Base-by-base conservation (phyloP, 92 coral and sea anemone genomes). In the Palythoa heliodiscus region DNA sequence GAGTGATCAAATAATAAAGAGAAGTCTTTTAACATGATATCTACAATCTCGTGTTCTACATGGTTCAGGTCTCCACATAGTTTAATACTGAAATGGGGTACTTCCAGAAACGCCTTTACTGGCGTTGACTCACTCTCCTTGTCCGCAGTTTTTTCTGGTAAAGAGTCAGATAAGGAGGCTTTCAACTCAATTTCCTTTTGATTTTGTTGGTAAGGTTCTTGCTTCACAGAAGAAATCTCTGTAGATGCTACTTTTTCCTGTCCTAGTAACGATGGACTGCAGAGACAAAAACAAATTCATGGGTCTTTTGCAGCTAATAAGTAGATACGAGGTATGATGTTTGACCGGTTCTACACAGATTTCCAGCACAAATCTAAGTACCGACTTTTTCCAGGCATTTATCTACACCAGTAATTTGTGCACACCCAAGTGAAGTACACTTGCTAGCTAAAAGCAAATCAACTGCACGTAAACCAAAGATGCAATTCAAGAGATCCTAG, bases 31-130 rank as follows among this genome's bases (percentile, higher is more conserved):
- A 97, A 90, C 86, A 91, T 89, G 0, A 95, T 93, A 73, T 95
- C 96, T 8, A 95, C 99, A 61, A 97, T 91, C 22, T 95, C 99
- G 25, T 89, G 97, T 54, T 94, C 98, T 7, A 91, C 87, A 48
- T 87, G 85, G 70, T 95, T 92, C 35, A 97, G 90, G 25, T 93
- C 95, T 2, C 99, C 99, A 22, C 95, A 89, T 15, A 97, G 91
- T 85, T 97, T 93, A 83, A 97, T 87, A 85, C 98, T 95, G 53
- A 97, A 93, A 55, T 95, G 91, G 13, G 99, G 99, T 72, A 97
- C 94, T 60, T 89, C 91, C 60, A 95, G 88, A 74, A 83, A 79
- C 14, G 98, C 97, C 66, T 86, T 76, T 69, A 94, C 79, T 60
- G 99, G 98, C 0, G 97, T 97, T 76, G 68, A 85, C 25, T 85